Conservation (phyloP, 2,888 invertebrate genomes). For the Chorisops tibialis region DNA sequence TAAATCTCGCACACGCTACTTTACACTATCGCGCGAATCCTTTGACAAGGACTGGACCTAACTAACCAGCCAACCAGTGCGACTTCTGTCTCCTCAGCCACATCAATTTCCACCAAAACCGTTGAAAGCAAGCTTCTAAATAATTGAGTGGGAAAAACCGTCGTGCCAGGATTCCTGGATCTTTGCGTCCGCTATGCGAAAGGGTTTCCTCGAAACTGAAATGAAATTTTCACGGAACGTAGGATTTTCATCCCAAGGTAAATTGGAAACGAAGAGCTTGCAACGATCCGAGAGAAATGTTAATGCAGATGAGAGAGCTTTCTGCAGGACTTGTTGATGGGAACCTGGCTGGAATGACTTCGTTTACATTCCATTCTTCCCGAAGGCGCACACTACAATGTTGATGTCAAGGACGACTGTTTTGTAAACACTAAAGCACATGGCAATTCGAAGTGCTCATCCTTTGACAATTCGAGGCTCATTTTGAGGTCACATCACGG, state of each 20-base stretch:
- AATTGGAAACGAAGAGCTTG: constrained; percentile 23
- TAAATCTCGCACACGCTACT: too few species aligned
- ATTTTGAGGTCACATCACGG: not conserved
- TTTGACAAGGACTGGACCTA: too few species aligned
- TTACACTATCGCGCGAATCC: too few species aligned
- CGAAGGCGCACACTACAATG: too few species aligned
- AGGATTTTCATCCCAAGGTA: constrained; percentile 14
- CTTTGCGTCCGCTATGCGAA: constrained; percentile 20
- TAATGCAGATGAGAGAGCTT: not conserved
- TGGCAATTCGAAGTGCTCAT: constrained; percentile 14
- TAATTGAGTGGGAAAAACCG: not conserved
- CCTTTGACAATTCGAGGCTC: constrained; percentile 1
- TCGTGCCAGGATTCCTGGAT: not conserved
- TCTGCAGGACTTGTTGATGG: constrained; percentile 10
- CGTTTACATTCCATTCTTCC: too few species aligned
- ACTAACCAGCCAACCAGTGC: too few species aligned
- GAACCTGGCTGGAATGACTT: too few species aligned
- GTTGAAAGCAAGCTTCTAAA: constrained; percentile 10
- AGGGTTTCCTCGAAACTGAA: constrained; percentile 26
- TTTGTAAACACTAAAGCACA: constrained; percentile 29
- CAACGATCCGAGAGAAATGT: not conserved
- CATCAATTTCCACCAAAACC: too few species aligned
- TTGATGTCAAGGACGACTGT: not conserved
- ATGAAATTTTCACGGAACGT: constrained; percentile 11
- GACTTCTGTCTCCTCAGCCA: too few species aligned